Base-by-base conservation (phyloP, 2,888 invertebrate species). In the Heliconius charithonia region DNA sequence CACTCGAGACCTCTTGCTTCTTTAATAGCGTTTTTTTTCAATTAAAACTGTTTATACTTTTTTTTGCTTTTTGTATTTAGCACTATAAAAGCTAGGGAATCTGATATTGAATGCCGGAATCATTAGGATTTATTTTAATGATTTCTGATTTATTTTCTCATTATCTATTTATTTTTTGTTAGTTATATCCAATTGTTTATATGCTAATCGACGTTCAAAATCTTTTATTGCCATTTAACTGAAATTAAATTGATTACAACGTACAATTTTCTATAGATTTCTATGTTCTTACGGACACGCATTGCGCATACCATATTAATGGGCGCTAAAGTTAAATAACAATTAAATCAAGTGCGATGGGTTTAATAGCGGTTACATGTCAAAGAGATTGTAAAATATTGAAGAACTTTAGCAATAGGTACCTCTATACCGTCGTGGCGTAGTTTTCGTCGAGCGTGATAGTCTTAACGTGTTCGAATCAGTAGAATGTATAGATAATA, bases 241-340 rank as follows among this genome's bases (percentile, higher is more conserved):
- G 19, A 51, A 51, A 51, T 51, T 22, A 7, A 51, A 7, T 16
- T 56, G 3, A 0, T 56, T 2, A 56, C 9, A 9, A 56, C 56
- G 22, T 56, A 22, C 3, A 9, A 10, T 10, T 7, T 73, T 73
- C 73, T 19, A 37, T 25, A 73, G 19, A 32, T 62, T 25, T 29
- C 25, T 45, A n/a, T 74, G 63, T 74, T 74, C 63, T 45, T 27
- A 63, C n/a, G 63, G 22, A 41, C 37, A 7, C 62, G 74, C 63
- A 63, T 62, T 74, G 37, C 63, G 76, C 79, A 81, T 81, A 76
- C 70, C 78, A 78, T 29, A 66, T 76, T 80, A 81, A 80, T 78
- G 78, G 69, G 29, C 45, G 75, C 81, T 76, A 76, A 77, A 76
- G 75, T 81, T 78, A 75, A 77, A 79, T 70, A 65, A 74, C 79